A percentile compares a stretch with the other conserved stretches of the same genome.
Conservation (phyloP, 2,797 vertebrate genomes). For the Cyclopterus lumpus region DNA sequence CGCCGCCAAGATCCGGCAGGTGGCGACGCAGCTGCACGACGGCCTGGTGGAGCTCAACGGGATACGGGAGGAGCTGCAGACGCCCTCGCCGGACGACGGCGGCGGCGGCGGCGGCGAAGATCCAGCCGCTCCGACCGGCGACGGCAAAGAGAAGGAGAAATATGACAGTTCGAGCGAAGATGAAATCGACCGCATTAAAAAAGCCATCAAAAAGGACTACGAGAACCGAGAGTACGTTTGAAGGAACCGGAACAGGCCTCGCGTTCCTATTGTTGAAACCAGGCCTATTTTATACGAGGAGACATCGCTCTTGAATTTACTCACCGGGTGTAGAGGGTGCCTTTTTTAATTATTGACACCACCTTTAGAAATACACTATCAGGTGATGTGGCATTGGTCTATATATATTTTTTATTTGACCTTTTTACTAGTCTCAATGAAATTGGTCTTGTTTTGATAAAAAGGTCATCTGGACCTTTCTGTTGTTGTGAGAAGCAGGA, state of each 20-base stretch:
- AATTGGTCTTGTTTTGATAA: not conserved
- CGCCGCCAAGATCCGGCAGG: slow-evolving; percentile 83
- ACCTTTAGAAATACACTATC: slow-evolving; percentile 20
- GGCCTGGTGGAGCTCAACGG: slow-evolving; percentile 82
- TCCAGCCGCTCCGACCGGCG: rapidly evolving
- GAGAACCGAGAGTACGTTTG: slow-evolving; percentile 69
- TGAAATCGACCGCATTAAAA: slow-evolving; percentile 73
- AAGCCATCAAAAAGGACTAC: slow-evolving; percentile 69
- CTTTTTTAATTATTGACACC: slow-evolving; percentile 51
- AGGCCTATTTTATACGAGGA: not conserved
- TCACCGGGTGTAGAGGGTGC: slow-evolving; percentile 20
- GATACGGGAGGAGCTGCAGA: slow-evolving; percentile 81
- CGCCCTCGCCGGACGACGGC: slow-evolving; percentile 19
- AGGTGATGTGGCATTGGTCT: not conserved
- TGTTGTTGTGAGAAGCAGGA: no score
- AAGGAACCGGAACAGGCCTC: slow-evolving; percentile 1
- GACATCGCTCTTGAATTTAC: not conserved
- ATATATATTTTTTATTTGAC: not conserved
- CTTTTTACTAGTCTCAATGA: not conserved
- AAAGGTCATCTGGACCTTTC: not conserved
- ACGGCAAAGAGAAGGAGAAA: slow-evolving; percentile 22
- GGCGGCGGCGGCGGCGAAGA: rapidly evolving
- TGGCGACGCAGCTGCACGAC: slow-evolving; percentile 77
- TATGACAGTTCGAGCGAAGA: slow-evolving; percentile 54
- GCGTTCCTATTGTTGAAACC: no score